Evolutionary conservation across 2,113 vertebrate species (phyloP), one percentile per base, ranked within the genome.

Genomic region (Dermatemys mawii): DNA sequence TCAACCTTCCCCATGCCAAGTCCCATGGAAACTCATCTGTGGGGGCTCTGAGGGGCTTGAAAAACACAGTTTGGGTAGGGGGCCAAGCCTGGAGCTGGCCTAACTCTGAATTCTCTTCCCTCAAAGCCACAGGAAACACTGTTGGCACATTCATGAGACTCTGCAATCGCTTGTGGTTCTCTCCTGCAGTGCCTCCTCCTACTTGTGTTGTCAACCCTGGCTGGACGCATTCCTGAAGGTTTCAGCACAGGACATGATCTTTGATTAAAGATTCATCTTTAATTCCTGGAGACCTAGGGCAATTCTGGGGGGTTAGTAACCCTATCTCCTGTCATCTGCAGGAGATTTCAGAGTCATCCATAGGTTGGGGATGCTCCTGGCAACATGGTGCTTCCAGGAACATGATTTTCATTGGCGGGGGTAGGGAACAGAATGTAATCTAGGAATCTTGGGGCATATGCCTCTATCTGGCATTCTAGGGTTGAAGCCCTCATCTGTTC

Each of bases 111-210:
- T n/a, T n/a, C 67, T 5, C 90, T 75, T 35, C 60, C 22, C 81
- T 84, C 2, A 82, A 70, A 87, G 46, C 1, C 10, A 54, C 24
- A 26, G 19, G 8, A 46, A 24, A 35, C 49, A 6, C 2, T 57
- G 67, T 27, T 11, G 3, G 3, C 67, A 50, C 54, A 13, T 4
- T 38, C 41, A 81, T 27, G 11, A 50, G 63, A 7, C 1, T 87
- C 76, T 46, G 60, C 2, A 41, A 5, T 10, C 8, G 41, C 8
- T 54, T 46, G 38, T 12, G 27, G 1, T 35, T 0, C 0, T 32
- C 53, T 29, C 8, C 2, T 0, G 0, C 7, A 38, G 16, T 63
- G 38, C 1, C 11, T 80, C 35, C 86, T 32, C 32, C 4, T 49
- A 38, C 3, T 53, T 19, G 51, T 17, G 19, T 21, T 53, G 51